Base-by-base conservation (phyloP, 2,797 vertebrate species). In the Antrozous pallidus region DNA sequence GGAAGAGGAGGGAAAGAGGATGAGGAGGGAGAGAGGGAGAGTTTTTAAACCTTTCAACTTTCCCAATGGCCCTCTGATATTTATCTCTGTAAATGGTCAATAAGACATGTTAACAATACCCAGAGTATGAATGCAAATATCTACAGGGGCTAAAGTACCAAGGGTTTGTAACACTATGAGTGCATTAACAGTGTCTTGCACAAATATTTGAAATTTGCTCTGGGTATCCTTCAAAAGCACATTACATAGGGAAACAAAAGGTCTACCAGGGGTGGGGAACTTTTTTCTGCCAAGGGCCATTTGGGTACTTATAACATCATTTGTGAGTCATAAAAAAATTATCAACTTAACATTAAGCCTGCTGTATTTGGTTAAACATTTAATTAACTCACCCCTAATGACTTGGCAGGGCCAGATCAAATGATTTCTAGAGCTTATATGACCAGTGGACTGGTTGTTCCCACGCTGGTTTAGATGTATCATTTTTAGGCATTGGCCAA, bases 41-140 rank as follows among this genome's bases (percentile, higher is more conserved):
- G 80, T 45, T 73, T 88, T 94, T 65, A 94, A 93, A 90, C 56
- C 45, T 42, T 63, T 40, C 65, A 89, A 83, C 31, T 94, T 47
- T 95, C 75, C n/a, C 77, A 94, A 91, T n/a, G 92, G 49, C 69
- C 14, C 47, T 94, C n/a, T 92, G 79, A 93, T 93, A 92, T 95
- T 96, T 96, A 79, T 90, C 49, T 82, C 84, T 75, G 84, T 93
- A 93, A 70, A 93, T 94, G 80, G 91, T 91, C 94, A 96, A 88
- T 94, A 96, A 81, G 67, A 79, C 24, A 26, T 79, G 36, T 75
- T 93, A 94, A 93, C 38, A 85, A 85, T 85, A 90, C n/a, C 24
- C 82, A 83, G 51, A 70, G 70, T 61, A 56, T 42, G 69, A 93
- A 95, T 47, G 69, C 81, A 95, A 87, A 89, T 84, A 85, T 22